Percentiles rank a stretch among this genome's conserved stretches.
Conservation (phyloP, 2,888 invertebrate genomes). For the Chouioia cunea region DNA sequence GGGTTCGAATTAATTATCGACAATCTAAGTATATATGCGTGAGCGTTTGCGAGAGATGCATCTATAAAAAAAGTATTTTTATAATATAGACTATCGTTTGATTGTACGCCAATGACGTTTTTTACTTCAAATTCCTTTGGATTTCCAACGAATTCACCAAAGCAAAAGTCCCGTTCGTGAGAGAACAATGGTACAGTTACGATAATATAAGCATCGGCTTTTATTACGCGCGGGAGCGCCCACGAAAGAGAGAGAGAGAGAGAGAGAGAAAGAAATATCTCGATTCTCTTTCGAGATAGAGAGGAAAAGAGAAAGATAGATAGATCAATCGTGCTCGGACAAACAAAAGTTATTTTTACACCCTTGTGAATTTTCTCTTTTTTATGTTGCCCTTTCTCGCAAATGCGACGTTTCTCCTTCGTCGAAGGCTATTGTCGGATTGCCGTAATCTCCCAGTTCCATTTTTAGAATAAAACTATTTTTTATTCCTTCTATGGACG, state of each 20-base stretch:
- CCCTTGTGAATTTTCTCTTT: not conserved
- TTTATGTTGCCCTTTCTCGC: not conserved
- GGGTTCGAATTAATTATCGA: too few relatives aligned
- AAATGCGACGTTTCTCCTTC: too few relatives aligned
- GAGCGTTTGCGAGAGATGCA: too few relatives aligned
- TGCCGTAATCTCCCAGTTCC: too few relatives aligned
- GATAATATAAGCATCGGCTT: slow-evolving; percentile 38
- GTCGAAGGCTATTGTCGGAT: too few relatives aligned
- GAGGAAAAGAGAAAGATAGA: slow-evolving; percentile 4
- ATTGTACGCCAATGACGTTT: too few relatives aligned
- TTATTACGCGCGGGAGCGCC: slow-evolving; percentile 25
- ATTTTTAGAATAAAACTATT: not conserved
- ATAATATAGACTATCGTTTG: too few relatives aligned
- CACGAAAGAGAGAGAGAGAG: slow-evolving; percentile 1
- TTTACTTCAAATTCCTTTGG: too few relatives aligned
- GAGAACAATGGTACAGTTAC: slow-evolving; percentile 34
- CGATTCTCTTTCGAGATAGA: slow-evolving; percentile 5
- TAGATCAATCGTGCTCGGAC: slow-evolving; percentile 13
- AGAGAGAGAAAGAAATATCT: slow-evolving; percentile 9
- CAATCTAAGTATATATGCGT: too few relatives aligned
- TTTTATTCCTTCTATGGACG: too few relatives aligned
- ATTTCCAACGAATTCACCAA: too few relatives aligned
- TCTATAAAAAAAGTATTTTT: too few relatives aligned
- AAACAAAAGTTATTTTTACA: slow-evolving; percentile 14
- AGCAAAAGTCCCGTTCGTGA: slow-evolving; percentile 8